phyloP scores from a whole-genome alignment of 2,888 invertebrate species.

The Drosophila tanythrix region DNA sequence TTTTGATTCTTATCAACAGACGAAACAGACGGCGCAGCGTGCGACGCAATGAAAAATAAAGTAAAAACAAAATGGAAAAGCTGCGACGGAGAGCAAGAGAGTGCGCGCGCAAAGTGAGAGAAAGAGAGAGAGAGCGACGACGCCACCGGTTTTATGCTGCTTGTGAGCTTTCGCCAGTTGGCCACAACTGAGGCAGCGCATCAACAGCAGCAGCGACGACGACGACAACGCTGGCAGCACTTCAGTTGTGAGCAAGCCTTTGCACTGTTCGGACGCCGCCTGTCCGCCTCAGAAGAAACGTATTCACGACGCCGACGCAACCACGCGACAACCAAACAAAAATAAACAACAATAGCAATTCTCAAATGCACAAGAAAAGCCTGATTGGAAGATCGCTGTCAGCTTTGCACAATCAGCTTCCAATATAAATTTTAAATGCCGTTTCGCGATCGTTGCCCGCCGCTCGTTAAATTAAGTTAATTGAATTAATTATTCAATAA shows the following conservation, averaged over 20 bases:
- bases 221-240: conserved; percentile 30
- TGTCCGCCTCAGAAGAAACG: conserved; percentile 18
- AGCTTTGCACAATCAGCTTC: conserved; percentile 37
- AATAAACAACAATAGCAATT: conserved; percentile 35
- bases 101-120: conserved; percentile 41
- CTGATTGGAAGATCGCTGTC: conserved; percentile 27
- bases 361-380: conserved; percentile 12
- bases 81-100: conserved; percentile 51
- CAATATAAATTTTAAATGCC: conserved; percentile 19
- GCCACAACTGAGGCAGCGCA: conserved; percentile 35
- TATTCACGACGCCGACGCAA: conserved; percentile 42
- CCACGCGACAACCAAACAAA: conserved; percentile 40
- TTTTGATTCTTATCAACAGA: conserved; percentile 80
- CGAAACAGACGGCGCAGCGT: conserved; percentile 58
- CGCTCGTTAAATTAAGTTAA: conserved; percentile 64
- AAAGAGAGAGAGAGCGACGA: conserved; percentile 17
- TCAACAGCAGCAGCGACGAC: conserved; percentile 40
- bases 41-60: conserved; percentile 59
- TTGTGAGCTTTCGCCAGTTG: conserved; percentile 46
- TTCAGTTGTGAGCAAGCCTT: conserved; percentile 82
- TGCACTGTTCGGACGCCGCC: conserved; percentile 76
- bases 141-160: conserved; percentile 43
- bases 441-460: conserved; percentile 50
- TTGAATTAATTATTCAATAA: conserved; percentile 51
- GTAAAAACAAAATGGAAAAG: conserved; percentile 74